Conservation (phyloP, 2,797 vertebrate species). For the Cryptoprocta ferox region DNA sequence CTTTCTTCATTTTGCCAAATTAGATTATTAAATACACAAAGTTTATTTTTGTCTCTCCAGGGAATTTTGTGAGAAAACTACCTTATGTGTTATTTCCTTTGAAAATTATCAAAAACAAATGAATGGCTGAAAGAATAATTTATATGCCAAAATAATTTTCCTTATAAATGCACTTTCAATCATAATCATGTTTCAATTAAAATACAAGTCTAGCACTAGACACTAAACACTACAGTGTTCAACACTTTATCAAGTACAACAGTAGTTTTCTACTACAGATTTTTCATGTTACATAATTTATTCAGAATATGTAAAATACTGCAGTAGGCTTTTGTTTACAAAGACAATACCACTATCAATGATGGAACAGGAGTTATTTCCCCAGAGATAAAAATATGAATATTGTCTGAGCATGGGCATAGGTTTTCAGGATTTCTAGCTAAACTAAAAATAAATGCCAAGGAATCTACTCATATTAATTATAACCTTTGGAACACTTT, state of each 20-base stretch:
- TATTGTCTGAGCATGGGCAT: background rate
- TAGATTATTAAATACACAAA: slow-evolving; percentile 16
- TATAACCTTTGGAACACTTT: background rate
- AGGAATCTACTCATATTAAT: background rate
- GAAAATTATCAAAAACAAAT: slow-evolving; percentile 54
- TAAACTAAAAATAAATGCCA: slow-evolving; percentile 27
- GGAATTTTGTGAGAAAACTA: background rate
- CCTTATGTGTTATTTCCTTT: background rate
- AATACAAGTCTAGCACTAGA: slow-evolving; percentile 27
- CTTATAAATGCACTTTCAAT: slow-evolving; percentile 40
- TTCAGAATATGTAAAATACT: slow-evolving; percentile 33
- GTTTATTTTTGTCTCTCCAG: background rate
- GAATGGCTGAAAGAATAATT: slow-evolving; percentile 24
- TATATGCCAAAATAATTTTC: slow-evolving; percentile 16
- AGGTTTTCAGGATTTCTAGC: background rate
- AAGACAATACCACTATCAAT: background rate
- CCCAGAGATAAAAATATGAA: background rate
- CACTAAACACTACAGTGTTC: background rate
- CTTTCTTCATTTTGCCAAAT: slow-evolving; percentile 5
- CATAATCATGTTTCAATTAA: background rate
- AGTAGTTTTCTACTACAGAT: background rate
- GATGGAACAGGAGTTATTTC: background rate
- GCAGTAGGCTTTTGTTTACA: slow-evolving; percentile 22
- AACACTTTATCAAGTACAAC: background rate
- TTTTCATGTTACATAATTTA: background rate